These are phyloP conservation scores for Lucilia sericata DNA, from an alignment of 1,140 invertebrate genomes.

Conservation along the genomic window DNA sequence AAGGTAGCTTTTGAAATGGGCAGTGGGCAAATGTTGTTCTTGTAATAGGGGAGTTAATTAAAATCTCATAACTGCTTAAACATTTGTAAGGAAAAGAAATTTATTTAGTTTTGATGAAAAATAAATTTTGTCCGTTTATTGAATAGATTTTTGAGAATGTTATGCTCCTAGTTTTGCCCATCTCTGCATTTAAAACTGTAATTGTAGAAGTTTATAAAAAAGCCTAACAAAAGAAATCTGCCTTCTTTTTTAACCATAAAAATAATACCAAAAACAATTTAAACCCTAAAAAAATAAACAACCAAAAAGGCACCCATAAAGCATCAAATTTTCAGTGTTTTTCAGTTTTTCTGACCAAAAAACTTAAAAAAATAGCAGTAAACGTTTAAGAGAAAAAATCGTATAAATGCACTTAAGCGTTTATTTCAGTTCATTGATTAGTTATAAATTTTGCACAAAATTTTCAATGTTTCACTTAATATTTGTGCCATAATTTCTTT, in stretches of 20 bases:
- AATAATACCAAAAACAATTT: background rate
- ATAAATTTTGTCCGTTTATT: too few species aligned
- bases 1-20: background rate
- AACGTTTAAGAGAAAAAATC: background rate
- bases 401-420: background rate
- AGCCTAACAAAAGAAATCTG: background rate
- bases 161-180: background rate
- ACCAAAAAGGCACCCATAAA: background rate
- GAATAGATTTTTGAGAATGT: too few species aligned
- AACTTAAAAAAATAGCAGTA: background rate
- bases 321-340: background rate
- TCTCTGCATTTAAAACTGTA: background rate
- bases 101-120: too few species aligned
- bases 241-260: background rate
- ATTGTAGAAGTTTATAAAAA: background rate
- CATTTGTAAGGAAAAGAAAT: too few species aligned
- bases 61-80: too few species aligned
- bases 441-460: background rate
- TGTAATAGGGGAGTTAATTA: too few species aligned
- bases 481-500: conserved; percentile 15
- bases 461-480: background rate
- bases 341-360: too few species aligned
- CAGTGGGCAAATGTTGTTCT: background rate
- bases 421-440: conserved; percentile 19
- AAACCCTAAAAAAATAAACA: too few species aligned